Conservation (phyloP, 2,113 vertebrate genomes). For the Talpa occidentalis region DNA sequence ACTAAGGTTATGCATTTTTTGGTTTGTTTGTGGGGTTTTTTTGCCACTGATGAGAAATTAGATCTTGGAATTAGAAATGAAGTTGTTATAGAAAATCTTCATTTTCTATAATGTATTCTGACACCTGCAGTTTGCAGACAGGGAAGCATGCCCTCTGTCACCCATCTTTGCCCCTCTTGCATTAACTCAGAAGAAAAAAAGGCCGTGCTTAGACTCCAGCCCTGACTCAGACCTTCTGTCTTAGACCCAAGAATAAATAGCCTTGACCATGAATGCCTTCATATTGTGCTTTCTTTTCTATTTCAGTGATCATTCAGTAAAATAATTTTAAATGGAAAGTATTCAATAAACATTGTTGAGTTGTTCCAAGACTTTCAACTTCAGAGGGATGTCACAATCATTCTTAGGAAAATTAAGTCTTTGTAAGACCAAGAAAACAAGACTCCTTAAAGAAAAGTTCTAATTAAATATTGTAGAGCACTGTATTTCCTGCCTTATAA, state of each 20-base stretch:
- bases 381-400: conserved; percentile 4
- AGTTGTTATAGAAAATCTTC: background rate
- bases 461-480: background rate
- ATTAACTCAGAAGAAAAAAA: background rate
- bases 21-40: background rate
- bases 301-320: background rate
- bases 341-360: conserved; percentile 3
- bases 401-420: background rate
- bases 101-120: background rate
- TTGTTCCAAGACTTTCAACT: conserved; percentile 36
- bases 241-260: background rate
- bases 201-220: background rate
- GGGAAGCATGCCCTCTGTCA: background rate
- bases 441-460: background rate
- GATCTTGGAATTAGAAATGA: conserved; percentile 4
- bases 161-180: background rate
- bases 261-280: background rate
- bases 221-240: background rate
- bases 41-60: conserved; percentile 32
- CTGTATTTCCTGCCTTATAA: conserved; percentile 48
- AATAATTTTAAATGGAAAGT: conserved; percentile 27
- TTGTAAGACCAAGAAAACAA: background rate
- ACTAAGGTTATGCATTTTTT: background rate
- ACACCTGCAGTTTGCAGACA: background rate
- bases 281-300: background rate